These are phyloP conservation scores for Darevskia mixta DNA, from an alignment of 2,797 vertebrate species.

Conservation along the genomic window DNA sequence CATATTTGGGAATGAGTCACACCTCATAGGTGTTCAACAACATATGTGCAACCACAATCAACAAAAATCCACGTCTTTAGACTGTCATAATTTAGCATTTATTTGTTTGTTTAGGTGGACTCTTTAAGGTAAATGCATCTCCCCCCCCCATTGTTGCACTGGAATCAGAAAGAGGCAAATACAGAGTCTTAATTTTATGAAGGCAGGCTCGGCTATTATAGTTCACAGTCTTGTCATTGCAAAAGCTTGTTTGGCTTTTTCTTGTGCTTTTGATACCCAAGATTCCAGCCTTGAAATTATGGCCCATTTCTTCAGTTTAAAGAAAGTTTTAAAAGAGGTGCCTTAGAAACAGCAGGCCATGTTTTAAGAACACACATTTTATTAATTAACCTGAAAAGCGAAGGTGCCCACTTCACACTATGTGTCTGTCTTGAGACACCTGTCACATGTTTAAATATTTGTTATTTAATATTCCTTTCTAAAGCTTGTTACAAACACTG, in stretches of 20 bases:
- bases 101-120: no score
- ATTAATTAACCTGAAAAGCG: neutral
- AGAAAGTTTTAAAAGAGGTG: neutral
- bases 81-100: no score
- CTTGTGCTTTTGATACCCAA: neutral
- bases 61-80: neutral
- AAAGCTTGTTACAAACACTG: neutral
- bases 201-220: neutral
- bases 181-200: neutral
- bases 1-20: neutral
- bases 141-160: neutral
- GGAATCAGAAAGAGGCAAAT: neutral
- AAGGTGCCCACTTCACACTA: neutral
- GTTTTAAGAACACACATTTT: neutral
- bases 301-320: neutral
- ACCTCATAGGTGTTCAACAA: neutral
- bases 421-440: neutral
- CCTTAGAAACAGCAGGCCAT: neutral
- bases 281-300: neutral
- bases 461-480: neutral
- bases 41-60: neutral
- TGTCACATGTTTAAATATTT: neutral
- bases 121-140: neutral
- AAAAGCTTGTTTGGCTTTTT: neutral
- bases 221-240: neutral